Base-by-base conservation (phyloP, 2,113 vertebrate genomes). In the Salvelinus namaycush region DNA sequence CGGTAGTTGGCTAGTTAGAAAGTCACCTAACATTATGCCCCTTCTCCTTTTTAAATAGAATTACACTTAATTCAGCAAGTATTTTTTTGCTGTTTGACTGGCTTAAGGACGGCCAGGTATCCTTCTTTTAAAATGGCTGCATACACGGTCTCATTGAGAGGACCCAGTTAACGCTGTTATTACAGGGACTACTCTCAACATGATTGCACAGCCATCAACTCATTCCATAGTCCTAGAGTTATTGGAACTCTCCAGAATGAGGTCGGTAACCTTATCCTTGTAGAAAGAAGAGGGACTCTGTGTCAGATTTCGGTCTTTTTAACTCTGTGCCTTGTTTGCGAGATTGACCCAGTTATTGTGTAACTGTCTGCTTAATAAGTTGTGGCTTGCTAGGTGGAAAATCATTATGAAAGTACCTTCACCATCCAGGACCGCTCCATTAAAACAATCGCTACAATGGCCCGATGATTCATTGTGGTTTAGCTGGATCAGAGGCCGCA, bases 31-130 rank as follows among this genome's bases (percentile, higher is more conserved):
- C 39, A 44, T 57, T 57, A 20, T 18, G 16, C 16, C 54, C 54
- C 54, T 4, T 14, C 4, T 20, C 18, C 54, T 20, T 57, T 57
- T 57, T 20, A 57, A 57, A 20, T 57, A 20, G 16, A 14, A 57
- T 57, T 57, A 4, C 54, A 57, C 54, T 57, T 14, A 5, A 57
- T 57, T 57, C 14, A 57, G 5, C 51, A 20, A 57, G 20, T 57
- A 57, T 12, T 12, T 27, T 27, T 20, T 75, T 48, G 34, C 51
- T 73, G 76, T 14, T 29, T 24, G 68, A 83, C 84, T 78, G 74
- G 78, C 34, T 44, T 44, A 27, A 69, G 81, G 81, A 84, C 83
- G 22, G 66, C 80, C 87, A 83, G 78, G 39, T 44, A 44, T 44
- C 39, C 9, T 44, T 44, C 39, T 44, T 44, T 44, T 44, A 12